These are phyloP conservation scores for Nectonema munidae DNA, from an alignment of 2,888 invertebrate genomes.

Conservation along the genomic window DNA sequence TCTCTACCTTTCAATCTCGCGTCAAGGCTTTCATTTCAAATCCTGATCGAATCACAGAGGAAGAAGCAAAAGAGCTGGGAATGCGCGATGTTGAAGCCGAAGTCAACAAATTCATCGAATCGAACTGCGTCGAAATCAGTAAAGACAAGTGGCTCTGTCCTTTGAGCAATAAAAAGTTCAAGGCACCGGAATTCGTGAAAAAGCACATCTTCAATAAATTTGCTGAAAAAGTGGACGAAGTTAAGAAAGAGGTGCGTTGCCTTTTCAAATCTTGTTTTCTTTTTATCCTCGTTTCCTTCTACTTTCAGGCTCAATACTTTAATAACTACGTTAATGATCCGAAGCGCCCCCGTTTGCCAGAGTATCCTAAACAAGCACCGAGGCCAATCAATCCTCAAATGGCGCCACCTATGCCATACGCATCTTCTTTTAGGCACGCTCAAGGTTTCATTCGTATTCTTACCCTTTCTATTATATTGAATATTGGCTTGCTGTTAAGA, in stretches of 20 bases:
- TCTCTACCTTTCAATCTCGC: conserved; percentile 45
- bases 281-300: too few species aligned
- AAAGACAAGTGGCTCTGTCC: conserved; percentile 98
- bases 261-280: too few species aligned
- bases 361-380: too few species aligned
- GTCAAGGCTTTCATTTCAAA: conserved; percentile 56
- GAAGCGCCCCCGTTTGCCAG: conserved; percentile 63
- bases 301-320: conserved; percentile 65
- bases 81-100: conserved; percentile 40
- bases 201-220: conserved; percentile 96
- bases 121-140: conserved; percentile 74
- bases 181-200: conserved; percentile 80
- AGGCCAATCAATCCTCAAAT: too few species aligned
- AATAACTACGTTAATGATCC: conserved; percentile 75
- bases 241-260: conserved; percentile 44
- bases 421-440: too few species aligned
- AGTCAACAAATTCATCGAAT: conserved; percentile 68
- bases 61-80: conserved; percentile 48
- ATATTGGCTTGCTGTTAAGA: too few species aligned
- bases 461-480: too few species aligned
- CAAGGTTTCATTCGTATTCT: too few species aligned
- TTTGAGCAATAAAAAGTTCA: conserved; percentile 88
- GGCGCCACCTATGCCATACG: too few species aligned
- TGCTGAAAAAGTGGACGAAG: conserved; percentile 74
- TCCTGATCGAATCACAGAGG: conserved; percentile 33